These are phyloP conservation scores for Leptinotarsa defecta DNA, from an alignment of 1,140 invertebrate genomes.

Conservation along the genomic window DNA sequence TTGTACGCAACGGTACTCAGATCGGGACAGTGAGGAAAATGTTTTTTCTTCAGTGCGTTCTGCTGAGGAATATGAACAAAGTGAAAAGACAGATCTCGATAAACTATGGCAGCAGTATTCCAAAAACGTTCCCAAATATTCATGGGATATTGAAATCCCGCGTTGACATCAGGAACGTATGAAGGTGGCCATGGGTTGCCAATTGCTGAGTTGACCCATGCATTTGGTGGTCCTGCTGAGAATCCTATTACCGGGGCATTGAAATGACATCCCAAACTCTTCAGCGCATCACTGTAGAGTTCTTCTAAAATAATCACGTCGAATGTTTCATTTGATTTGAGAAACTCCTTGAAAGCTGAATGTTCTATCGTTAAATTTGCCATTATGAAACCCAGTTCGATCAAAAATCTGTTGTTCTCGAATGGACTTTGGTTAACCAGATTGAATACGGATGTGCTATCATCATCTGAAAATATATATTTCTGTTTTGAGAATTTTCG, in stretches of 20 bases:
- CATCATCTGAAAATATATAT: neutral
- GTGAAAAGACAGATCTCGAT: constrained; percentile 11
- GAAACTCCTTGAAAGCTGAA: constrained; percentile 33
- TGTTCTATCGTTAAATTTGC: constrained; percentile 29
- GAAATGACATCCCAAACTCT: constrained; percentile 54
- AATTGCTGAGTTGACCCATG: constrained; percentile 46
- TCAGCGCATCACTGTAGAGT: constrained; percentile 57
- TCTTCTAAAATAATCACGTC: constrained; percentile 58
- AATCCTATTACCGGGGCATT: constrained; percentile 56
- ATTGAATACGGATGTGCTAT: neutral
- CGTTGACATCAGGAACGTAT: constrained; percentile 52
- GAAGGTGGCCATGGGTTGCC: constrained; percentile 54
- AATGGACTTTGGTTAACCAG: neutral
- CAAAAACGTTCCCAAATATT: constrained; percentile 55
- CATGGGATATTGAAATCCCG: constrained; percentile 54
- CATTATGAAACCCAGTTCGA: neutral
- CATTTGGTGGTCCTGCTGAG: constrained; percentile 49
- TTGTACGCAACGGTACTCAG: constrained; percentile 59
- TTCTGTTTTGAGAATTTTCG: no score
- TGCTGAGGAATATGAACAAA: constrained; percentile 46
- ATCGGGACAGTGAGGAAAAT: constrained; percentile 57
- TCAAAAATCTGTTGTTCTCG: neutral
- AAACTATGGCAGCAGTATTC: constrained; percentile 33
- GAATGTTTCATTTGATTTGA: constrained; percentile 46
- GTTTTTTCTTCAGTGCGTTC: constrained; percentile 53